A percentile compares a stretch with the other conserved stretches of the same genome.
Conservation (phyloP, 2,797 vertebrate species). For the Carcharodon carcharias region DNA sequence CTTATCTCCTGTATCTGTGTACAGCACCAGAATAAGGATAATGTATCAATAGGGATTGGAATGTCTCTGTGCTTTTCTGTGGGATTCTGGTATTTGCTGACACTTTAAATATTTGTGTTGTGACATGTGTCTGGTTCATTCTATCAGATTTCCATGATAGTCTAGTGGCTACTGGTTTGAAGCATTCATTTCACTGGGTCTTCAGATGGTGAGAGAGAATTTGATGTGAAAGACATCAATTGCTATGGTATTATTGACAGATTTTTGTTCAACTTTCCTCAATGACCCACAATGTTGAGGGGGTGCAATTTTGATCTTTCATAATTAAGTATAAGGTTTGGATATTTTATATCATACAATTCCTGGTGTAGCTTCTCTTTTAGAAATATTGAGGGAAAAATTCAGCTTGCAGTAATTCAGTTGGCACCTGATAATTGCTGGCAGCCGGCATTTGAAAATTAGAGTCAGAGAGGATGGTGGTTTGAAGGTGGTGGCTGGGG, state of each 20-base stretch:
- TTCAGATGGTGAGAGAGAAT: background rate
- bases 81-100: slow-evolving; percentile 13
- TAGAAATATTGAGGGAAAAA: background rate
- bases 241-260: background rate
- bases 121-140: background rate
- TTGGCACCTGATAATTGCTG: no score
- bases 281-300: background rate
- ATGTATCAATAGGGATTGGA: background rate
- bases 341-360: no score
- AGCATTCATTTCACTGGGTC: background rate
- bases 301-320: background rate
- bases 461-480: background rate
- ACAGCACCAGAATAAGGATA: background rate
- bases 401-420: background rate
- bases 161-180: background rate
- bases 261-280: background rate
- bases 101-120: background rate
- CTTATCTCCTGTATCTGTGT: background rate
- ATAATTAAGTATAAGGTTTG: no score
- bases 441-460: background rate
- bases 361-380: no score
- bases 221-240: background rate
- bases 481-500: no score
- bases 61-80: background rate
- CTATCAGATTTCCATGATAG: background rate